Conservation (phyloP, 1,140 invertebrate genomes). For the Drosophila dunni region DNA sequence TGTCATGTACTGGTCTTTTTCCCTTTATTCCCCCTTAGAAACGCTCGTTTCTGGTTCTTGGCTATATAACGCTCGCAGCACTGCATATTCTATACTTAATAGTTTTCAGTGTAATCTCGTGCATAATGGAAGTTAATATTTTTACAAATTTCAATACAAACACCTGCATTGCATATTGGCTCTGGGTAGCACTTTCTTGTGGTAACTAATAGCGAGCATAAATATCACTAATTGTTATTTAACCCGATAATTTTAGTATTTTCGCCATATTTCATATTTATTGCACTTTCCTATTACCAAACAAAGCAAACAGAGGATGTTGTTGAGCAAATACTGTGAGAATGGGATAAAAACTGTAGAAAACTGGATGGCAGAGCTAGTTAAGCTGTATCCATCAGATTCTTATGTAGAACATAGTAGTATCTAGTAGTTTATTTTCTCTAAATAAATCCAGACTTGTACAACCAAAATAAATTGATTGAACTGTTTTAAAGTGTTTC, state of each 20-base stretch:
- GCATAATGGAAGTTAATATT: not conserved
- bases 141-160: not conserved
- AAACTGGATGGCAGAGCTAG: not conserved
- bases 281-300: slow-evolving; percentile 2
- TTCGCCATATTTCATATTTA: slow-evolving; percentile 7
- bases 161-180: not conserved
- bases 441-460: not conserved
- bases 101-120: not conserved
- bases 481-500: no score
- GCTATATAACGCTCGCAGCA: not conserved
- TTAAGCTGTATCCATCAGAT: not conserved
- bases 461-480: no score
- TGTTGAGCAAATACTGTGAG: not conserved
- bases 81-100: not conserved
- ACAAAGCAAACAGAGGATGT: not conserved
- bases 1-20: not conserved
- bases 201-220: not conserved
- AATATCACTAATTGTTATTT: not conserved
- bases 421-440: not conserved
- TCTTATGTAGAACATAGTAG: not conserved
- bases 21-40: not conserved
- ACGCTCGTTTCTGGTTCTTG: not conserved
- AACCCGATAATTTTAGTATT: not conserved
- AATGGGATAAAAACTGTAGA: not conserved
- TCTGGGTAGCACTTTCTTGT: not conserved